These are phyloP conservation scores for Bradysia coprophila DNA, from an alignment of 1,140 invertebrate genomes.

Conservation along the genomic window DNA sequence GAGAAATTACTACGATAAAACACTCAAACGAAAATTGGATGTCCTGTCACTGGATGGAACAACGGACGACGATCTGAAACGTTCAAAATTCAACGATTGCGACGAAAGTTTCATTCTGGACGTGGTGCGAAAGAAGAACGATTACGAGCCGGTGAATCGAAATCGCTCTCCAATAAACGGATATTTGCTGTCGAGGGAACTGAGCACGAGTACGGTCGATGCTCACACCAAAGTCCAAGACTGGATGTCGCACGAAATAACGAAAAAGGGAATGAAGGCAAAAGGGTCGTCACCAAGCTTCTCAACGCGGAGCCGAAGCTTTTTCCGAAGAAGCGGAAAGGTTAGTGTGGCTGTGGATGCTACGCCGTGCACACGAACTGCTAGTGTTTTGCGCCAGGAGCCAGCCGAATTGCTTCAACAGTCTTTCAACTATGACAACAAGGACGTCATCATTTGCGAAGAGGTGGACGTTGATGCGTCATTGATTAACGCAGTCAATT, in stretches of 20 bases:
- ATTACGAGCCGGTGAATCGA: conserved; percentile 32
- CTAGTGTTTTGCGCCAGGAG: conserved; percentile 51
- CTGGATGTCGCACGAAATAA: conserved; percentile 62
- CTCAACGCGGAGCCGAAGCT: conserved; percentile 19
- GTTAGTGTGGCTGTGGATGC: conserved; percentile 57
- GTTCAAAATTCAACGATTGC: conserved; percentile 16
- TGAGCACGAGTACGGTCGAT: conserved; percentile 61
- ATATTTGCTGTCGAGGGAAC: conserved; percentile 45
- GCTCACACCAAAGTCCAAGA: conserved; percentile 67
- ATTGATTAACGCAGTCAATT: conserved; percentile 13
- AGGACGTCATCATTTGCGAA: conserved; percentile 19
- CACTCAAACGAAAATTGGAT: conserved; percentile 11
- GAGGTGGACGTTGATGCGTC: conserved; percentile 16
- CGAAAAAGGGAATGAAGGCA: conserved; percentile 16
- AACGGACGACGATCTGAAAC: conserved; percentile 22
- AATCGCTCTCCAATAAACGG: conserved; percentile 20
- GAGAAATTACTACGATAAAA: conserved; percentile 11
- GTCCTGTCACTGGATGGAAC: conserved; percentile 19
- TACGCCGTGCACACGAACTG: conserved; percentile 45
- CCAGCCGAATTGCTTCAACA: conserved; percentile 40
- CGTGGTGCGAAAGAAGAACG: conserved; percentile 25
- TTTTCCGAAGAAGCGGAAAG: conserved; percentile 32
- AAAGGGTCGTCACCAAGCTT: conserved; percentile 12
- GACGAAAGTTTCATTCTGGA: conserved; percentile 21
- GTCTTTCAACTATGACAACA: conserved; percentile 8